Base-by-base conservation (phyloP, 2,113 vertebrate genomes). In the Amblyopsis rosae region DNA sequence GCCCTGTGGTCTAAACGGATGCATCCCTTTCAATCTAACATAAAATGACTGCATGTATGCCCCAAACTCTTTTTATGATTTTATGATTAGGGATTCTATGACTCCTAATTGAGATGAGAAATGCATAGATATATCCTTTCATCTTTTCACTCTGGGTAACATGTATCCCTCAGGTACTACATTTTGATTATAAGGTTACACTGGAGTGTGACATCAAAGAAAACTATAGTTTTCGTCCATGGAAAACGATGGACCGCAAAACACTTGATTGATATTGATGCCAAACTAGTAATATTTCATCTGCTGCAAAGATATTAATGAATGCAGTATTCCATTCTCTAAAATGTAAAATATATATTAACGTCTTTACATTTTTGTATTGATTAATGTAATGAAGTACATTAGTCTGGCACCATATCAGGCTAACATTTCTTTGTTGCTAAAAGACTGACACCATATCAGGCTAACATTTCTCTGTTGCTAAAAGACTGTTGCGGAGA, bases 21-120 rank as follows among this genome's bases (percentile, higher is more conserved):
- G 82, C 70, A 73, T 82, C 67, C 79, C 73, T 87, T 90, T 88
- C 75, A 80, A 87, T 82, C 82, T 82, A 81, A 80, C 85, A 83
- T 76, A 84, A 82, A 79, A 75, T 75, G 62, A 75, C 70, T 60
- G 72, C 72, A 72, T 55, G 73, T 74, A 81, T 76, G 67, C 54
- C 62, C 16, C 15, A 73, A 72, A 59, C 78, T 82, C 77, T 49
- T 47, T 26, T 26, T 26, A 26, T 26, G 26, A 26, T 26, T 26
- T 41, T 41, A 41, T 41, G 35, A 41, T 41, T 41, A 70, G 86
- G 83, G 66, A 79, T 72, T 72, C 56, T 55, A 59, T 50, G 48
- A 47, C 75, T 78, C 79, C 64, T 77, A 77, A 82, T 62, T 71
- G 82, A 83, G 76, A 75, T 57, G 48, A 75, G 54, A 73, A 77